phyloP scores from a whole-genome alignment of 2,888 invertebrate species.

The Eupithecia abbreviata region DNA sequence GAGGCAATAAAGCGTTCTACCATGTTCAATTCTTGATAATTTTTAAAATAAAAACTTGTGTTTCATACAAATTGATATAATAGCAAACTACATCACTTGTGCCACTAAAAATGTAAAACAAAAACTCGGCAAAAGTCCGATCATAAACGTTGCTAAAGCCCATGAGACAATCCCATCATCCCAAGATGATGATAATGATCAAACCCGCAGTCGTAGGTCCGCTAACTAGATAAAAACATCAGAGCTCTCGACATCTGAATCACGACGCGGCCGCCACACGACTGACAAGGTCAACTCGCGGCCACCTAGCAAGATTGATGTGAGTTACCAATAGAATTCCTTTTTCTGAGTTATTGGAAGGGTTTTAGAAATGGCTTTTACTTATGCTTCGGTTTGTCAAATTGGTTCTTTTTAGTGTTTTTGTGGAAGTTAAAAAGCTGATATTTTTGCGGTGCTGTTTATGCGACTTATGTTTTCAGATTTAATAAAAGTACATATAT shows the following conservation, averaged over 20 bases:
- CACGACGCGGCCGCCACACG: slow-evolving; percentile 20
- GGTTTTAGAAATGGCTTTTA: slow-evolving; percentile 18
- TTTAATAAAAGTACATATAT: not conserved
- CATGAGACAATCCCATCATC: not conserved
- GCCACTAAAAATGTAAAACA: not conserved
- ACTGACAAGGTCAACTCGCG: slow-evolving; percentile 30
- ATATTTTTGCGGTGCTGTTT: not conserved
- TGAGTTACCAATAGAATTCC: slow-evolving; percentile 23
- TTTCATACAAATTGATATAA: not conserved
- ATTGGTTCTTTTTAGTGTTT: not conserved
- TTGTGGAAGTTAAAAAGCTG: not conserved
- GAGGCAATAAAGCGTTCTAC: not conserved
- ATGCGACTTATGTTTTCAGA: not conserved
- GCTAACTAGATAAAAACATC: slow-evolving; percentile 36
- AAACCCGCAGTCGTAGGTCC: slow-evolving; percentile 24
- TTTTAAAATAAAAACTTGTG: not conserved
- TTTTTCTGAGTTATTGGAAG: slow-evolving; percentile 28
- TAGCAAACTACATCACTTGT: too few relatives aligned
- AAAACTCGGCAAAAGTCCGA: not conserved
- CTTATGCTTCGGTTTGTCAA: slow-evolving; percentile 11
- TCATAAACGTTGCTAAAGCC: not conserved
- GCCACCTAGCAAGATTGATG: slow-evolving; percentile 33
- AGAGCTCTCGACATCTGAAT: slow-evolving; percentile 59
- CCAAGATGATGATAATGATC: slow-evolving; percentile 13
- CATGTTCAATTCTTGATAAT: not conserved